Conservation (phyloP, 2,797 vertebrate genomes). For the Argya squamiceps region DNA sequence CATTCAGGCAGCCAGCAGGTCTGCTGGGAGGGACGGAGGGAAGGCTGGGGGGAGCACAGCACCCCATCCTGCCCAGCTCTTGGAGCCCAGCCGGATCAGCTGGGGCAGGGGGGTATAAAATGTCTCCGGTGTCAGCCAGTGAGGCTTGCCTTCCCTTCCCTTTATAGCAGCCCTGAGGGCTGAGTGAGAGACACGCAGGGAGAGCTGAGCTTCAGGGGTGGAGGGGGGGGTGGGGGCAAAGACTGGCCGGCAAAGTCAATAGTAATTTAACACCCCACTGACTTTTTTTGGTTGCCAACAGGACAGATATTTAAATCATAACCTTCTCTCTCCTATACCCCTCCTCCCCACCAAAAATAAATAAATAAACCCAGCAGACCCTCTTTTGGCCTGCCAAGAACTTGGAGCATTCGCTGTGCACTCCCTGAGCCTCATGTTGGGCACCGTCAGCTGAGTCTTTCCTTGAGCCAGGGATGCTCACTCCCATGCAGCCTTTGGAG, state of each 20-base stretch:
- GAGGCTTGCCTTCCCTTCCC: slow-evolving; percentile 37
- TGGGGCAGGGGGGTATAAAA: neutral
- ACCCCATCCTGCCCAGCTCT: neutral
- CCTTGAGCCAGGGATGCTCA: neutral
- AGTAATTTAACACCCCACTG: slow-evolving; percentile 51
- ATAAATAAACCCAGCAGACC: slow-evolving; percentile 45
- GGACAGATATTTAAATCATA: slow-evolving; percentile 62
- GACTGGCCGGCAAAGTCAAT: slow-evolving; percentile 24
- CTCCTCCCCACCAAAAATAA: slow-evolving; percentile 33
- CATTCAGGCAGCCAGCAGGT: neutral
- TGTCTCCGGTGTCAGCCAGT: neutral
- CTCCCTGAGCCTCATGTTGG: neutral
- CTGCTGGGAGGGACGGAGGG: neutral
- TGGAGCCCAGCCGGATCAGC: neutral
- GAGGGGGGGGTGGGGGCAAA: neutral
- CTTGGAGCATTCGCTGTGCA: slow-evolving; percentile 13
- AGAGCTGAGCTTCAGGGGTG: neutral
- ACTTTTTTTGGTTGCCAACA: slow-evolving; percentile 68
- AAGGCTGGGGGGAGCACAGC: neutral
- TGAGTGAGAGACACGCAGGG: neutral
- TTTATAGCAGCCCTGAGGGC: neutral
- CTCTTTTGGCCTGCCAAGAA: slow-evolving; percentile 64
- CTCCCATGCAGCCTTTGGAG: neutral
- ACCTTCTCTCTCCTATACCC: slow-evolving; percentile 16
- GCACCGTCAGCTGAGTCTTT: neutral